Percentiles rank a stretch among this genome's conserved stretches.
Conservation (phyloP, 2,113 vertebrate genomes). For the Gymnorhina tibicen region DNA sequence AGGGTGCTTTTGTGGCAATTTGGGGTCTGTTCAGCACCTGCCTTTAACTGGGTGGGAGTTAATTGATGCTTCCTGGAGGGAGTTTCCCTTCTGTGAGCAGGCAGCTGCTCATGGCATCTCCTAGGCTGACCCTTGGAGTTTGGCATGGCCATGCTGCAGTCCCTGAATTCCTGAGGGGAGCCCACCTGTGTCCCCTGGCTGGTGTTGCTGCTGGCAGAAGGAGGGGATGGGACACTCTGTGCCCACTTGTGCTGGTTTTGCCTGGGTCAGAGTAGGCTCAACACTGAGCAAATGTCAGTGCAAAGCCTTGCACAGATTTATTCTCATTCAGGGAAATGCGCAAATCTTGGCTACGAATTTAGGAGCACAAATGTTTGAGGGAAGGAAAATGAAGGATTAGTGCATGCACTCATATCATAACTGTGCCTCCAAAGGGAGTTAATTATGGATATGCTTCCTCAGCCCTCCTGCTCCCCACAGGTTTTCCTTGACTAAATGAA, state of each 20-base stretch:
- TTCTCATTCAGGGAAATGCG: not conserved
- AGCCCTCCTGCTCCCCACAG: not conserved
- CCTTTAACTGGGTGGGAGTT: not conserved
- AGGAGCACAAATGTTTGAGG: not conserved
- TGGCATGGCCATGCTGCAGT: accelerated
- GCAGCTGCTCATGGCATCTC: not conserved
- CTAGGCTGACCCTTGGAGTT: not conserved
- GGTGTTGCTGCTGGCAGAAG: not conserved
- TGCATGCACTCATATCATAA: not conserved
- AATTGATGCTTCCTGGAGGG: not conserved
- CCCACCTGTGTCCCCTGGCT: not conserved
- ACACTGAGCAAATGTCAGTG: not conserved
- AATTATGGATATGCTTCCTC: not conserved
- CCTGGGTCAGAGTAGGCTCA: not conserved
- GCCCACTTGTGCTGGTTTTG: not conserved
- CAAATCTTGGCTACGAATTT: not conserved
- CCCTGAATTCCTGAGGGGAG: not conserved
- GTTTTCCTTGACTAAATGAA: not conserved
- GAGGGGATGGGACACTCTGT: not conserved
- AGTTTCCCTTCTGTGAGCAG: not conserved
- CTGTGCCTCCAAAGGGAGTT: not conserved
- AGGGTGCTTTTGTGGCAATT: not conserved
- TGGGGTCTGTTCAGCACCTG: not conserved
- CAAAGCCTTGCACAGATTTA: not conserved
- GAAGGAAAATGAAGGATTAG: not conserved